Base-by-base conservation (phyloP, 2,797 vertebrate genomes). In the Alouatta caraya region DNA sequence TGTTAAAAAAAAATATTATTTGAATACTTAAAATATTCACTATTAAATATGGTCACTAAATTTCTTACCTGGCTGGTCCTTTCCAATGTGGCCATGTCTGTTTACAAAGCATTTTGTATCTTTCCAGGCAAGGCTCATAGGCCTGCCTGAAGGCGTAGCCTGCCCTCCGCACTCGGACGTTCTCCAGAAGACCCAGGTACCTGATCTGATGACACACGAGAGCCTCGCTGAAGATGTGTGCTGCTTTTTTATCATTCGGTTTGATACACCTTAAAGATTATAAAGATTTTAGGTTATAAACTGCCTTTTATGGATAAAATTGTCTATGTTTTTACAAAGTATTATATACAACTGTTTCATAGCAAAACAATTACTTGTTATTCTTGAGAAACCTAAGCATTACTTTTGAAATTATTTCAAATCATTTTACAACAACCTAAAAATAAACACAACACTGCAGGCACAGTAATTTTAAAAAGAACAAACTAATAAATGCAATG, bases 61-160 rank as follows among this genome's bases (percentile, higher is more conserved):
- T 14, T 72, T 52, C 72, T 97, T 99, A 99, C 99, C 99, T 99
- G 97, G 99, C 99, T 4, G 99, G 99, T 0, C 99, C 99, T 98
- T 97, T 99, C 99, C 99, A 99, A 39, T 99, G 99, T 28, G 99
- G 99, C 99, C 99, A 99, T 0, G 99, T 99, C 95, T 99, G 99
- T 73, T 99, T 99, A 98, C 99, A 99, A 92, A 99, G 99, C 99
- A 99, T 99, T 97, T 99, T 99, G 98, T 99, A 99, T 97, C 99
- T 99, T 87, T 99, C 99, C 80, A 99, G 99, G 93, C 99, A 99
- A 28, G 99, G 99, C 93, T 99, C 99, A 0, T 99, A 99, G 1
- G 98, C 82, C 98, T 99, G 99, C 17, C 99, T 99, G 98, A 99
- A 99, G 7, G 99, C 99, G 0, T 99, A 99, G 50, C 99, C 99